These are phyloP conservation scores for Galaxias olidus DNA, from an alignment of 2,797 vertebrate genomes.

Conservation along the genomic window DNA sequence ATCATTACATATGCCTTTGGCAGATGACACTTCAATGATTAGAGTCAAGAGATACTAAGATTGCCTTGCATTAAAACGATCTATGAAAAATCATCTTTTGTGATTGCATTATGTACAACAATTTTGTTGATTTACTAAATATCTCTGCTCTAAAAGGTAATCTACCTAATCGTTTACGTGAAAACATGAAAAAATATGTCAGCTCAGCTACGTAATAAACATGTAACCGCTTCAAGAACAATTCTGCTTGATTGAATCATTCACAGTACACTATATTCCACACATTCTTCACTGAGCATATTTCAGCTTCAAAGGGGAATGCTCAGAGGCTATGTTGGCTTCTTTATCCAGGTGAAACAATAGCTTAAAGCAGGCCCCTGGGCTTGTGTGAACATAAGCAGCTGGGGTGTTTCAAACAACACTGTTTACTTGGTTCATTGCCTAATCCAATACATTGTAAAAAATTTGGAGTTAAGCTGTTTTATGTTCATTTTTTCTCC, in stretches of 20 bases:
- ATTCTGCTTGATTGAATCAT: slow-evolving; percentile 52
- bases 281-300: slow-evolving; percentile 50
- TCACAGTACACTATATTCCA: slow-evolving; percentile 34
- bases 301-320: slow-evolving; percentile 35
- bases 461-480: slow-evolving; percentile 43
- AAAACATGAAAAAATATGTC: slow-evolving; percentile 60
- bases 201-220: slow-evolving; percentile 45
- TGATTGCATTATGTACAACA: background rate
- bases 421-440: slow-evolving; percentile 57
- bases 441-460: slow-evolving; percentile 61
- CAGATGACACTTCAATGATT: background rate
- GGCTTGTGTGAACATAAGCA: slow-evolving; percentile 59
- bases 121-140: slow-evolving; percentile 44
- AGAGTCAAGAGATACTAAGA: slow-evolving; percentile 22
- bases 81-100: slow-evolving; percentile 17
- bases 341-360: slow-evolving; percentile 68
- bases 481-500: slow-evolving; percentile 38
- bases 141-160: slow-evolving; percentile 47
- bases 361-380: slow-evolving; percentile 52
- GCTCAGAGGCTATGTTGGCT: slow-evolving; percentile 32
- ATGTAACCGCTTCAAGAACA: slow-evolving; percentile 47
- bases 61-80: slow-evolving; percentile 28
- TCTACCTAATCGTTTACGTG: slow-evolving; percentile 46
- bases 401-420: slow-evolving; percentile 64
- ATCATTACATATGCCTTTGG: slow-evolving; percentile 32